Evolutionary conservation across 2,888 invertebrate species (phyloP).

Genomic region (Cheilosia urbana): DNA sequence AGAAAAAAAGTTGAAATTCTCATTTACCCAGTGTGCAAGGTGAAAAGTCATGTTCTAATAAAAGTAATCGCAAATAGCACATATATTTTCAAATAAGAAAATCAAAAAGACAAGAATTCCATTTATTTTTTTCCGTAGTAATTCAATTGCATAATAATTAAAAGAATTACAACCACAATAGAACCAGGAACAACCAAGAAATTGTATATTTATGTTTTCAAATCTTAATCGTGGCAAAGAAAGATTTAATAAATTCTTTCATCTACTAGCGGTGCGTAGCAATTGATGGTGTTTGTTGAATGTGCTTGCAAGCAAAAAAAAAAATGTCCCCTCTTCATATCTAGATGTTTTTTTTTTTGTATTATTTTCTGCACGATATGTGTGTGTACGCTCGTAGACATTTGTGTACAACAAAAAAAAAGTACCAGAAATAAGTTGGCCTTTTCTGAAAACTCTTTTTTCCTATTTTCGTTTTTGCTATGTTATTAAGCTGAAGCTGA

Average conservation of each 20-base stretch:
- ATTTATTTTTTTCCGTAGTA: constrained; percentile 22
- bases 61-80: constrained; percentile 28
- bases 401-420: constrained; percentile 39
- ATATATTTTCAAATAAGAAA: constrained; percentile 28
- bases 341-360: constrained; percentile 41
- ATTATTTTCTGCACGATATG: constrained; percentile 60
- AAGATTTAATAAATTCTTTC: constrained; percentile 83
- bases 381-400: constrained; percentile 58
- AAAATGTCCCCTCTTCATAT: constrained; percentile 18
- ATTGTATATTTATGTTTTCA: constrained; percentile 81
- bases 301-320: constrained; percentile 61
- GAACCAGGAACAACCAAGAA: constrained; percentile 50
- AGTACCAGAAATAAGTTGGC: constrained; percentile 5
- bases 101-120: constrained; percentile 12
- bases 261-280: constrained; percentile 82
- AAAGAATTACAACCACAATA: constrained; percentile 38
- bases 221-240: constrained; percentile 82
- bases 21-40: constrained; percentile 51
- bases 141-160: constrained; percentile 56
- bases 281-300: constrained; percentile 71
- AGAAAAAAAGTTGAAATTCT: constrained; percentile 41
- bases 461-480: constrained; percentile 23
- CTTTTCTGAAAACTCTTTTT: constrained; percentile 17
- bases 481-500: constrained; percentile 1
- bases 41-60: constrained; percentile 68